phyloP scores from a whole-genome alignment of 2,797 vertebrate genomes.

The Macropus fuliginosus region DNA sequence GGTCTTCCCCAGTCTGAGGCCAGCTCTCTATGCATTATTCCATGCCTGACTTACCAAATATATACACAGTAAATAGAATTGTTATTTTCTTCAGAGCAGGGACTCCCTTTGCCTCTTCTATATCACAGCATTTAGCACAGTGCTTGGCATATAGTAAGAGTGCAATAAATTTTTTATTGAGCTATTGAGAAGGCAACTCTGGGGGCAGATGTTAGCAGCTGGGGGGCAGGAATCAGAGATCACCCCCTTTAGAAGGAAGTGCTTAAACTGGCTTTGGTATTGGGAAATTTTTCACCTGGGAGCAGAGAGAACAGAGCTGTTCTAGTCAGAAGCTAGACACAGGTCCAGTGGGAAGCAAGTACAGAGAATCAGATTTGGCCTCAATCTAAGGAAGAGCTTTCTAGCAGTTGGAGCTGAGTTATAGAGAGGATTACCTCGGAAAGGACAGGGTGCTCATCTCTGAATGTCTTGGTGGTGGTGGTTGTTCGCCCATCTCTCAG shows the following conservation, averaged over 20 bases:
- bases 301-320: neutral
- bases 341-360: neutral
- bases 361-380: neutral
- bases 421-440: neutral
- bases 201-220: neutral
- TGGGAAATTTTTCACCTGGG: neutral
- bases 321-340: neutral
- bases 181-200: neutral
- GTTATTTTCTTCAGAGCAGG: neutral
- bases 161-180: neutral
- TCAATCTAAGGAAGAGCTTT: neutral
- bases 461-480: neutral
- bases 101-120: neutral
- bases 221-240: neutral
- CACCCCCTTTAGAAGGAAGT: neutral
- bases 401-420: neutral
- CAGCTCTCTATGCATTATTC: neutral
- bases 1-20: neutral
- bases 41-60: neutral
- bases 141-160: neutral
- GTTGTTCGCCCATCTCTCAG: neutral
- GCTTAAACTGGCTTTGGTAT: neutral
- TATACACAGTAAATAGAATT: neutral
- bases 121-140: neutral
- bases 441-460: neutral